Evolutionary conservation across 2,113 vertebrate species (phyloP), one percentile per base, ranked within the genome.

Genomic region (Polyodon spathula): DNA sequence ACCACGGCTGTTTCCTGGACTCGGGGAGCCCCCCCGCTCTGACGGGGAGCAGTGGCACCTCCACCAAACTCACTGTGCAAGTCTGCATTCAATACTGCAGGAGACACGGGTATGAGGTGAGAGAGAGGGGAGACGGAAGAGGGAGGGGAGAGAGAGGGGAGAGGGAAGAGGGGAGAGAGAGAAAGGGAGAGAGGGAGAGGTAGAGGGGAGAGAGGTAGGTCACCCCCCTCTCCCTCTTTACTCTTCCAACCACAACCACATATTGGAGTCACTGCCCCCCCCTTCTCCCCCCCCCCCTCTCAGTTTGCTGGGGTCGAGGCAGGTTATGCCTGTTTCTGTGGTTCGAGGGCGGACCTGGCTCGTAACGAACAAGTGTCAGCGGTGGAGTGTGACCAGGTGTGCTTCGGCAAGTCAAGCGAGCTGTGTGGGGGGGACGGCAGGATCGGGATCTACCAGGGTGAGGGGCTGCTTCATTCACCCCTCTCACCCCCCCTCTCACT

Each of bases 241-340:
- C n/a, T n/a, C n/a, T n/a, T n/a, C n/a, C n/a, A n/a, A n/a, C n/a
- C n/a, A n/a, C n/a, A n/a, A n/a, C n/a, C n/a, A n/a, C n/a, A n/a
- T n/a, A n/a, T n/a, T n/a, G n/a, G n/a, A n/a, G n/a, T n/a, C n/a
- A n/a, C n/a, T n/a, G n/a, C 64, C 63, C 70, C 62, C 40, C 48
- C 4, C 9, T 64, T 37, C 64, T 27, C 60, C 58, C 66, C 42
- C 27, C 8, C n/a, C n/a, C n/a, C 3, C 11, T 41, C 54, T 17
- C 69, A 83, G 82, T 75, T 77, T 43, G 79, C 82, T 2, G 81
- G 82, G 0, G 66, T 85, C 37, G 82, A 85, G 56, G 81, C 82
- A 0, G 82, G 82, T n/a, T 85, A 82, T 4, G 82, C 82, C 53
- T 85, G 82, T 66, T 82, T 85, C 71, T 85, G 82, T n/a, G 82